Conservation (phyloP, 2,113 vertebrate genomes). For the Thunnus maccoyii region DNA sequence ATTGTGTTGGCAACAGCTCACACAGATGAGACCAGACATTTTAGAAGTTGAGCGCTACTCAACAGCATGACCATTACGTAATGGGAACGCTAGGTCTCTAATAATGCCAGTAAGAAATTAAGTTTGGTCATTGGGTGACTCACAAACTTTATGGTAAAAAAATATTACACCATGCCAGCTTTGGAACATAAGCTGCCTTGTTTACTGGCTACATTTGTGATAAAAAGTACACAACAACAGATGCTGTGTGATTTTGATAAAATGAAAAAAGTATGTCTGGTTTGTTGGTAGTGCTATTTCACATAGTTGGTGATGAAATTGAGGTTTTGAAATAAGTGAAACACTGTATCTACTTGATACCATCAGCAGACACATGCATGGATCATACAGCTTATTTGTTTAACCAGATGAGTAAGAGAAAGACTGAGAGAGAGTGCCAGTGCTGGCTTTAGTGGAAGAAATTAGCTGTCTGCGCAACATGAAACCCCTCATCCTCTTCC, state of each 20-base stretch:
- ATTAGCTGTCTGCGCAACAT: constrained; percentile 2
- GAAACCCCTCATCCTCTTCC: not conserved
- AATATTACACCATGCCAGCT: not conserved
- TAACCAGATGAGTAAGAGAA: not conserved
- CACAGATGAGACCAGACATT: constrained; percentile 3
- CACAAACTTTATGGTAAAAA: not conserved
- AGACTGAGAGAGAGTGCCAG: too few species aligned
- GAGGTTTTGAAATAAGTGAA: not conserved
- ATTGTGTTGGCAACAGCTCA: constrained; percentile 1
- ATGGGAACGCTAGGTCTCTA: constrained; percentile 26
- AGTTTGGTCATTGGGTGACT: constrained; percentile 19
- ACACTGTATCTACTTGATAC: not conserved
- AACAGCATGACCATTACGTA: constrained; percentile 22
- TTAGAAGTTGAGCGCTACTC: not conserved
- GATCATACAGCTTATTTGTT: not conserved
- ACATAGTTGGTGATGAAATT: not conserved
- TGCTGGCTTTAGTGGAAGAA: not conserved
- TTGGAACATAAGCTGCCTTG: not conserved
- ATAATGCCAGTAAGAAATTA: not conserved
- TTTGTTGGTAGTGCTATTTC: not conserved
- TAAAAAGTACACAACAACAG: not conserved
- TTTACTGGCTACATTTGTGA: not conserved
- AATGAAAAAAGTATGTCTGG: not conserved
- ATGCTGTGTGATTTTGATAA: not conserved
- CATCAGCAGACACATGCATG: not conserved